Evolutionary conservation across 2,888 invertebrate species (phyloP), one percentile per base, ranked within the genome.

Genomic region (Meta bourneti): DNA sequence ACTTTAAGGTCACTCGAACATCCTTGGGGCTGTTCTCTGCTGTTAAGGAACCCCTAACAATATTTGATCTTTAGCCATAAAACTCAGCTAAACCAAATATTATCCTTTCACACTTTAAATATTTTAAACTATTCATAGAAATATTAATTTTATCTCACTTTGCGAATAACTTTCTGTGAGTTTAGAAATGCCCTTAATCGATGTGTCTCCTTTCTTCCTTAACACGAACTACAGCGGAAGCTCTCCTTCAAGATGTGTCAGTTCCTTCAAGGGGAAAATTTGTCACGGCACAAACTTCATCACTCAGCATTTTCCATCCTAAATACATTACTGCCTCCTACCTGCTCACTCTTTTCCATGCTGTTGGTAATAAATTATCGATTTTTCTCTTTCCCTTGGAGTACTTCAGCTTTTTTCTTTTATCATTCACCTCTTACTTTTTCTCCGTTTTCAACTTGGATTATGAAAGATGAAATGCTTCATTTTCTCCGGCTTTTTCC

Each of bases 331-430:
- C 69, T 16, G 5, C 51, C 48, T 52, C 9, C 48, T 82, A 75
- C 72, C 48, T 75, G 61, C 52, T 19, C 52, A 8, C 54, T 84
- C 19, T 13, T 20, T 48, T n/a, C 20, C 34, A 9, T 1, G 34
- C 51, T 72, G 78, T 72, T 82, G 51, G 75, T 84, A 84, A 61
- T 84, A 84, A 75, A 84, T 54, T 84, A 84, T 84, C 52, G 84
- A 84, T 84, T 84, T 82, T 84, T 61, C 34, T 34, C 51, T 52
- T 13, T 49, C 19, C 19, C 72, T 34, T 34, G 34, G 34, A 34
- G 34, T 34, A 34, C 34, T 34, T 34, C 16, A 52, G 8, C 20
- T 16, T 49, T 48, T 61, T 19, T 79, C 20, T 75, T 80, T 82
- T 82, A 13, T 51, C 9, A 34, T 80, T 9, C 69, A 19, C 20